Evolutionary conservation across 2,888 invertebrate species (phyloP), one percentile per base, ranked within the genome.

Genomic region (Folsomia manolachei): DNA sequence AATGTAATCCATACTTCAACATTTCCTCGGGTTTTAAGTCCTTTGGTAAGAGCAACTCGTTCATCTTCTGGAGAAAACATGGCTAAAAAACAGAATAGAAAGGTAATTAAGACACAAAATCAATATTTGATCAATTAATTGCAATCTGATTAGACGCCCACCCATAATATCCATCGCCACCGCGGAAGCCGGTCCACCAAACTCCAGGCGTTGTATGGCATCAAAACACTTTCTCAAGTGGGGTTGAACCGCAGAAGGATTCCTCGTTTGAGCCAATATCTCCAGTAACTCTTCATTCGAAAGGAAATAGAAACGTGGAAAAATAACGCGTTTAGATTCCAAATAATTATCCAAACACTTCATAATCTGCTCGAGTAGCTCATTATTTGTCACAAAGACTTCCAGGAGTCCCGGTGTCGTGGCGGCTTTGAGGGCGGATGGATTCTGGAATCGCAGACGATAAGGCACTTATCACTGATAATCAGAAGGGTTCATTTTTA

Each of bases 21-120:
- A 81, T 94, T 94, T 0, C 95, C 95, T 69, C 94, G 87, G 0
- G 93, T 93, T 84, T 93, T 94, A 9, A 90, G 86, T 25, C 90
- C 95, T 89, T 90, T 93, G 65, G 90, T 90, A 11, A 95, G 87
- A 62, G 87, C 86, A 2, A 95, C 89, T 75, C 90, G 88, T 83
- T 95, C 95, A 21, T 90, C 90, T 85, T 95, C 95, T 0, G 95
- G 94, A 14, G 95, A 95, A 1, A 94, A 86, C 91, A 95, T 95
- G 0, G 93, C 93, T n/a, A n/a, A n/a, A n/a, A n/a, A n/a, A n/a
- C n/a, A n/a, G n/a, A n/a, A n/a, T n/a, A n/a, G n/a, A n/a, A n/a
- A n/a, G n/a, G n/a, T n/a, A n/a, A n/a, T n/a, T n/a, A n/a, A n/a
- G n/a, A n/a, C n/a, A n/a, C n/a, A n/a, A n/a, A n/a, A n/a, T n/a